Evolutionary conservation across 2,797 vertebrate species (phyloP), one percentile per base, ranked within the genome.

Genomic region (Otolemur crassicaudatus): DNA sequence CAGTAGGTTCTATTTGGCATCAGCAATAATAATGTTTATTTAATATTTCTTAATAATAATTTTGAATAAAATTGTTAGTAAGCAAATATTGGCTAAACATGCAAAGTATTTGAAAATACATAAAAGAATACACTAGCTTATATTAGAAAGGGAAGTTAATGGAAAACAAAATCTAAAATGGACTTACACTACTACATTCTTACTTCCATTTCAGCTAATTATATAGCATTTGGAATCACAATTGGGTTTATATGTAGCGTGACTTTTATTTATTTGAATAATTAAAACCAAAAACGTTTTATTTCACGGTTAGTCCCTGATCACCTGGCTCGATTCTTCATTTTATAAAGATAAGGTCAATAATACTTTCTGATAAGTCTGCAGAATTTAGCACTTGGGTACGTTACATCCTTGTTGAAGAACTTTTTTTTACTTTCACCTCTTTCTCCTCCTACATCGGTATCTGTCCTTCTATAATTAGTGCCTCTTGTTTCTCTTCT

Each of bases 161-260:
- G 16, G 58, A 69, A 80, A 92, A 73, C 5, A 90, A 79, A 88
- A 86, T n/a, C n/a, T 53, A 69, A 89, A 80, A 85, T 96, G 27
- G 49, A 22, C 6, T 85, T 58, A 61, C 11, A 61, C 13, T 37
- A 43, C 12, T 77, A 83, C 76, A 40, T 88, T 6, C 34, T 88
- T 89, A 58, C 3, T 67, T 88, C 1, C 19, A 77, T 58, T 73
- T 75, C 53, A 73, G 7, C 2, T 69, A 86, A 90, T 9, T 61
- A 23, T 34, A 7, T 53, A 40, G 49, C 16, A 31, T 58, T 16
- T 75, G 13, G n/a, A 85, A 58, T 89, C 69, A 90, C 16, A 81
- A 25, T n/a, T 94, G 49, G 31, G 31, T 90, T 77, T 25, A 34
- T 77, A 70, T 76, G 19, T 43, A 82, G n/a, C 46, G 22, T 7